Percentiles rank a stretch among this genome's conserved stretches.
These are phyloP conservation scores for Hyperoplus lanceolatus DNA, from an alignment of 2,797 vertebrate genomes.

Conservation along the genomic window DNA sequence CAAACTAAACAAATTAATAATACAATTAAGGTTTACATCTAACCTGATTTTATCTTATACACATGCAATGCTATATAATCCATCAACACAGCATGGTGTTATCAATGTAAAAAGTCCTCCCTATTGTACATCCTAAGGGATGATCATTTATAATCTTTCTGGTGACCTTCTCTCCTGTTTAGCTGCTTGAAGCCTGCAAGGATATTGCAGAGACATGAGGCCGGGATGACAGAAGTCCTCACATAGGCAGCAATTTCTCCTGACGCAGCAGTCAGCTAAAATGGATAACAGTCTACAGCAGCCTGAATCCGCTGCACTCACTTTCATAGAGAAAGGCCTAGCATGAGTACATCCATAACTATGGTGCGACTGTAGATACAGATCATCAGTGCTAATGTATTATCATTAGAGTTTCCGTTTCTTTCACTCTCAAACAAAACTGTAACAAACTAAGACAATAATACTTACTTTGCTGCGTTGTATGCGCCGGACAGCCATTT, in stretches of 20 bases:
- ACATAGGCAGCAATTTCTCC: conserved; percentile 72
- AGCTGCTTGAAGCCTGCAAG: conserved; percentile 52
- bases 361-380: background rate
- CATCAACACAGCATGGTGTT: background rate
- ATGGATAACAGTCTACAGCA: conserved; percentile 61
- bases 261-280: conserved; percentile 71
- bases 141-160: conserved; percentile 43
- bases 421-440: conserved; percentile 2
- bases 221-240: conserved; percentile 73
- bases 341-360: conserved; percentile 23
- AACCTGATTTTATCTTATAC: background rate
- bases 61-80: background rate
- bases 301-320: conserved; percentile 48
- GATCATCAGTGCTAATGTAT: background rate
- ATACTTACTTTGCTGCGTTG: background rate
- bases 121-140: conserved; percentile 11
- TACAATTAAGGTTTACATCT: background rate
- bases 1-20: background rate
- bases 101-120: background rate
- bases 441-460: background rate
- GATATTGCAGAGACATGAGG: conserved; percentile 70
- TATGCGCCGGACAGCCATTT: too few species aligned
- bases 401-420: background rate
- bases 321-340: conserved; percentile 17
- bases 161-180: conserved; percentile 37